Evolutionary conservation across 2,888 invertebrate species (phyloP).

Genomic region (Scaptodrosophila latifasciaeformis): DNA sequence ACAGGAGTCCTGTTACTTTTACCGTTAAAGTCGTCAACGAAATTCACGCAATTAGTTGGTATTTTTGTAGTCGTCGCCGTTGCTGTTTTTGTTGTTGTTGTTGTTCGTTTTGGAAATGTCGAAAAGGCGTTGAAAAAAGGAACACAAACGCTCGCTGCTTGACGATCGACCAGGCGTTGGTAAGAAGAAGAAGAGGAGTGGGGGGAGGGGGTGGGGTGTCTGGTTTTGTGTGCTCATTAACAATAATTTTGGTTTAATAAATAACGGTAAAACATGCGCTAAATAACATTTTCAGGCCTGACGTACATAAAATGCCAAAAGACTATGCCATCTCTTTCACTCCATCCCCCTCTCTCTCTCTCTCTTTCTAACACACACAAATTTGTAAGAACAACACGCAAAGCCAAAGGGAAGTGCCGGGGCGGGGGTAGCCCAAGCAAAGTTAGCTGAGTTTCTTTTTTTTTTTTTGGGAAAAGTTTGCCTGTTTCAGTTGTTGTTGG

Average conservation of each 20-base stretch:
- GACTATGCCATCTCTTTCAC: too few relatives aligned
- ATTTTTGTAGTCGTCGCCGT: too few relatives aligned
- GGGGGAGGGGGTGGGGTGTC: background rate
- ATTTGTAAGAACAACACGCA: constrained; percentile 53
- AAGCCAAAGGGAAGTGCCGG: background rate
- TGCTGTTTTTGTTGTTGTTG: too few relatives aligned
- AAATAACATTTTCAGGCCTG: constrained; percentile 61
- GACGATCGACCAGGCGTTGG: too few relatives aligned
- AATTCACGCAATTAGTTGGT: constrained; percentile 62
- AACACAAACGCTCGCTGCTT: too few relatives aligned
- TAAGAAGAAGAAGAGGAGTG: too few relatives aligned
- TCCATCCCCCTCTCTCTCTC: too few relatives aligned
- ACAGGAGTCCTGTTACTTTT: too few relatives aligned
- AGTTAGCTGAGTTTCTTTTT: too few relatives aligned
- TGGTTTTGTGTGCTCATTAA: constrained; percentile 60
- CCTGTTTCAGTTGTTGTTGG: background rate
- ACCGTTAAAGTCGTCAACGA: constrained; percentile 14
- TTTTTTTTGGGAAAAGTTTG: too few relatives aligned
- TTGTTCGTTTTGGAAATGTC: constrained; percentile 37
- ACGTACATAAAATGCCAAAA: constrained; percentile 5
- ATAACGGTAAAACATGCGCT: constrained; percentile 68
- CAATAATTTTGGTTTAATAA: constrained; percentile 68
- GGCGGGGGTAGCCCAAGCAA: too few relatives aligned
- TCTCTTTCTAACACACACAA: too few relatives aligned
- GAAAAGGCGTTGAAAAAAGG: constrained; percentile 62